Evolutionary conservation across 1,140 invertebrate genomes (phyloP).

Genomic region (Papilio aristodemus): DNA sequence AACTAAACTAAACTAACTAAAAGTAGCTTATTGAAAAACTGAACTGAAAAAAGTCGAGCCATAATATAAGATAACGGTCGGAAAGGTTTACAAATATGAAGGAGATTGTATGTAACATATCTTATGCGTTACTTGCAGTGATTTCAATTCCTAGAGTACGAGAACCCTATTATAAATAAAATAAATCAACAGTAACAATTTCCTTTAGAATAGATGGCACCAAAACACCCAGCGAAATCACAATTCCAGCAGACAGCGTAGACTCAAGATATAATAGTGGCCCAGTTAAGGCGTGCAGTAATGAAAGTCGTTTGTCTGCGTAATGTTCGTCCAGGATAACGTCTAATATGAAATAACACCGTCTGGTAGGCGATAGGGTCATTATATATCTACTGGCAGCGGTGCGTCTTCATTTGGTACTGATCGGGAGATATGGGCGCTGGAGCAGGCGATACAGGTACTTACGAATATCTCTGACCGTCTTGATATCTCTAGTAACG

Average conservation of each 20-base stretch:
- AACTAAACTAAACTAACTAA: too few relatives aligned
- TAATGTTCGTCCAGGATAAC: constrained; percentile 66
- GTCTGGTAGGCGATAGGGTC: constrained; percentile 50
- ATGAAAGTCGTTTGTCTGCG: constrained; percentile 67
- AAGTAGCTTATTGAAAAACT: too few relatives aligned
- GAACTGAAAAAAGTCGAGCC: too few relatives aligned
- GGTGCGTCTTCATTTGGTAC: constrained; percentile 58
- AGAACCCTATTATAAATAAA: too few relatives aligned
- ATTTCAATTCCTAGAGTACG: too few relatives aligned
- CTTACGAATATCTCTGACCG: constrained; percentile 24
- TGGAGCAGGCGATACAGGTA: constrained; percentile 24
- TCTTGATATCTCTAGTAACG: background rate
- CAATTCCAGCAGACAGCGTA: constrained; percentile 35
- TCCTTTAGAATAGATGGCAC: constrained; percentile 11
- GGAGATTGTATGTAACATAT: too few relatives aligned
- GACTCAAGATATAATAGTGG: constrained; percentile 28
- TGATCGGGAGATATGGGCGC: constrained; percentile 58
- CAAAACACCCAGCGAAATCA: constrained; percentile 30
- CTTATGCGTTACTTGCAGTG: too few relatives aligned
- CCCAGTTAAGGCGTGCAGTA: constrained; percentile 43
- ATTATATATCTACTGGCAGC: constrained; percentile 49
- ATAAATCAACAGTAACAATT: constrained; percentile 5
- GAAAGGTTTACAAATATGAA: too few relatives aligned
- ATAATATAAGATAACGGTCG: too few relatives aligned
- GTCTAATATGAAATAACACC: constrained; percentile 70